Percentiles rank a stretch among this genome's conserved stretches.
phyloP scores from a whole-genome alignment of 2,113 vertebrate genomes.

The Zootoca vivipara region DNA sequence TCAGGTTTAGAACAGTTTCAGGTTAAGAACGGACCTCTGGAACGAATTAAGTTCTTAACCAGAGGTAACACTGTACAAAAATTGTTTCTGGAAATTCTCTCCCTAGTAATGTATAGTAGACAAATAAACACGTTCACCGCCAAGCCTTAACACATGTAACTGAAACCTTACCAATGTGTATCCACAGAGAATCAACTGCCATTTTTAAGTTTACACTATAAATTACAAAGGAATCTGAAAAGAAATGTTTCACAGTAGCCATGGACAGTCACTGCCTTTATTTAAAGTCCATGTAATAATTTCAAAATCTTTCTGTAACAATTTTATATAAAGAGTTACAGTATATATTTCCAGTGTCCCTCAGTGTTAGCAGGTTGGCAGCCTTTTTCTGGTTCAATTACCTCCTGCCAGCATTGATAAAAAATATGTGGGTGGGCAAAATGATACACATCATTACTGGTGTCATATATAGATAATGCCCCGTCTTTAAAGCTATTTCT shows the following conservation, averaged over 20 bases:
- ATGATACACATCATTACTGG: not conserved
- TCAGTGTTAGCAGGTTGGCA: not conserved
- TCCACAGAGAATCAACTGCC: not conserved
- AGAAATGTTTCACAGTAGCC: not conserved
- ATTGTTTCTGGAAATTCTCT: conserved; percentile 2
- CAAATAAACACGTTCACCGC: not conserved
- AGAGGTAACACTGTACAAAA: too few species aligned
- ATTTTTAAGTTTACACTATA: not conserved
- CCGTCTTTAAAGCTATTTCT: conserved; percentile 19
- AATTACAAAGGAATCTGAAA: too few species aligned
- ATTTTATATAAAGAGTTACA: not conserved
- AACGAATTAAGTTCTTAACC: too few species aligned
- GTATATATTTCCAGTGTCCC: not conserved
- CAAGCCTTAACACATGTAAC: not conserved
- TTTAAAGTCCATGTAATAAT: not conserved
- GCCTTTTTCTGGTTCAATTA: not conserved
- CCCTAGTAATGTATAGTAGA: not conserved
- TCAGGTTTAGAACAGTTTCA: too few species aligned
- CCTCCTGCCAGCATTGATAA: not conserved
- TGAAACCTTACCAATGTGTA: not conserved
- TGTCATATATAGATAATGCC: not conserved
- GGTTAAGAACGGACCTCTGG: too few species aligned
- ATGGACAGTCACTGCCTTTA: not conserved
- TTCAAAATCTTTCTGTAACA: not conserved
- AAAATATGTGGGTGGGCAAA: not conserved